Percentiles rank a stretch among this genome's conserved stretches.
Conservation (phyloP, 2,113 vertebrate genomes). For the Cyprinodon variegatus region DNA sequence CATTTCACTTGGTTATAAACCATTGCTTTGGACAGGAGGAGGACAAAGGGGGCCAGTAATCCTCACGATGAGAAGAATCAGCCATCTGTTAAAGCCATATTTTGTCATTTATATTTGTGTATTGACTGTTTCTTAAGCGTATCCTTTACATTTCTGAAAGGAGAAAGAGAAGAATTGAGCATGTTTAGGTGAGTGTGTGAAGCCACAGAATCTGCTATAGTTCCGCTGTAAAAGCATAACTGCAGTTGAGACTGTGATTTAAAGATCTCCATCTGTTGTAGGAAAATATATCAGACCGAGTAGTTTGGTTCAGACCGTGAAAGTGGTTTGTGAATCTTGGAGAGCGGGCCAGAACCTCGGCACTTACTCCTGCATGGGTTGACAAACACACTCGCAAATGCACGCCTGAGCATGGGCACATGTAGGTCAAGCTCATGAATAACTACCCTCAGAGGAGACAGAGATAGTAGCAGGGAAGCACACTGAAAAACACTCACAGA, state of each 20-base stretch:
- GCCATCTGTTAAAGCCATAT: constrained; percentile 20
- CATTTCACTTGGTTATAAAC: constrained; percentile 29
- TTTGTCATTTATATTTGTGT: constrained; percentile 12
- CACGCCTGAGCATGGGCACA: constrained; percentile 46
- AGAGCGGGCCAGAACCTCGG: constrained; percentile 65
- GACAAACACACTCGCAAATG: constrained; percentile 28
- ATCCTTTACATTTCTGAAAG: constrained; percentile 10
- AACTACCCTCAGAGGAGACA: constrained; percentile 55
- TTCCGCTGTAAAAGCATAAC: constrained; percentile 43
- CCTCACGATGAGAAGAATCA: constrained; percentile 12
- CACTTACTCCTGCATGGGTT: constrained; percentile 34
- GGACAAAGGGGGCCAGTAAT: background rate
- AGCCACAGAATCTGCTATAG: background rate
- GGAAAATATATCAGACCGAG: constrained; percentile 44
- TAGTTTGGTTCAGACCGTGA: constrained; percentile 58
- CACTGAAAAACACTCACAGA: constrained; percentile 48
- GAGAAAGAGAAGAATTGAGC: background rate
- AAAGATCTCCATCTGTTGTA: constrained; percentile 36
- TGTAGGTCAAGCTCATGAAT: constrained; percentile 76
- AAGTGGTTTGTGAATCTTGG: constrained; percentile 61
- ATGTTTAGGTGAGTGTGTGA: constrained; percentile 7
- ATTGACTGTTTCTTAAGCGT: background rate
- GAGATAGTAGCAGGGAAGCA: constrained; percentile 43
- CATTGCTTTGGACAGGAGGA: constrained; percentile 1
- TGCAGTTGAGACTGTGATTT: constrained; percentile 31